These are phyloP conservation scores for Andrena praecox DNA, from an alignment of 2,888 invertebrate species.

Conservation along the genomic window DNA sequence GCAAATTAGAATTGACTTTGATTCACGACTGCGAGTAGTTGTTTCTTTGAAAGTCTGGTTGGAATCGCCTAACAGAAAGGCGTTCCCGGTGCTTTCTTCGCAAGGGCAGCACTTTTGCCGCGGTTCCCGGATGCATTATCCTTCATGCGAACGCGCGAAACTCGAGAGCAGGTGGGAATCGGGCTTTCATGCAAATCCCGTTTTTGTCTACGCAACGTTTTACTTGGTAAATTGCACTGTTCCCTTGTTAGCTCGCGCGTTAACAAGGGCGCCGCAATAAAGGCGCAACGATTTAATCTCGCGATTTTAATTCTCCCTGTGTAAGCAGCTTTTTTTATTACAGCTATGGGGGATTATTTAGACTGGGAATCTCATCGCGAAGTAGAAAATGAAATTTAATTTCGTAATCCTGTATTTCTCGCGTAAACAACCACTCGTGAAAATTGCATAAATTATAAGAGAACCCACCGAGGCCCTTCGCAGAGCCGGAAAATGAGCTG, in stretches of 20 bases:
- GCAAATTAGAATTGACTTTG: neutral
- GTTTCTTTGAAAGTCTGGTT: too few relatives aligned
- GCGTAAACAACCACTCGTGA: neutral
- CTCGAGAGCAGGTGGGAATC: conserved; percentile 9
- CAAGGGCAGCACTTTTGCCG: neutral
- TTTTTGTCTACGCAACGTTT: neutral
- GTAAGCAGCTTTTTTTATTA: neutral
- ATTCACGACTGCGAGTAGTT: too few relatives aligned
- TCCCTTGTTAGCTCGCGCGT: neutral
- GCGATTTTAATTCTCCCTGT: neutral
- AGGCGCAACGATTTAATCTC: conserved; percentile 17
- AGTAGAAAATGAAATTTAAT: neutral
- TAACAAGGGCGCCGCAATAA: neutral
- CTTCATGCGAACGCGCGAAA: neutral
- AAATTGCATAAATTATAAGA: neutral
- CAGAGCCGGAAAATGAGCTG: neutral
- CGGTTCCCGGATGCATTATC: neutral
- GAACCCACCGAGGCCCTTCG: neutral
- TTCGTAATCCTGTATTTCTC: neutral
- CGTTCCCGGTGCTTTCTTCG: too few relatives aligned
- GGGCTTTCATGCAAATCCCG: neutral
- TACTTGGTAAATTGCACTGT: neutral
- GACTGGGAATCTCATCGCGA: neutral
- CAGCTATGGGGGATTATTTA: neutral
- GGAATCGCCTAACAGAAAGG: too few relatives aligned